These are phyloP conservation scores for Acipenser transmontanus DNA, from an alignment of 2,797 vertebrate species.

Conservation along the genomic window DNA sequence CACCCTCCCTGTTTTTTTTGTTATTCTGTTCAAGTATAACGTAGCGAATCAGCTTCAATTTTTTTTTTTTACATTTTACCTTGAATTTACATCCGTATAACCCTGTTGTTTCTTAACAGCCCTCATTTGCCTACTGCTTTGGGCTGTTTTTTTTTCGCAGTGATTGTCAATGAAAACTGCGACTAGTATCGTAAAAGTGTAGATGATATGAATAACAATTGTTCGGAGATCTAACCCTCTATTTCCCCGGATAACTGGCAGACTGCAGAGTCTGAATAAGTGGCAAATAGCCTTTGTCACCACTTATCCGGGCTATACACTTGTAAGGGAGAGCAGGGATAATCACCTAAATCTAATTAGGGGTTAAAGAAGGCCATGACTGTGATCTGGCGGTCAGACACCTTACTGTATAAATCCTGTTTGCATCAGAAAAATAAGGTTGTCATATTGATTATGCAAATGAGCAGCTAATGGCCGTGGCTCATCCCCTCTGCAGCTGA, in stretches of 20 bases:
- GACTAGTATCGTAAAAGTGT: constrained; percentile 60
- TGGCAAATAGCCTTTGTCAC: constrained; percentile 94
- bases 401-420: constrained; percentile 88
- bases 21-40: background rate
- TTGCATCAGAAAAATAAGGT: constrained; percentile 97
- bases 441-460: constrained; percentile 99
- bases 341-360: constrained; percentile 99
- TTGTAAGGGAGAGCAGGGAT: constrained; percentile 96
- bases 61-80: constrained; percentile 35
- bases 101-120: constrained; percentile 53
- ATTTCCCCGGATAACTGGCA: constrained; percentile 84
- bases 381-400: constrained; percentile 87
- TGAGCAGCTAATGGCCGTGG: constrained; percentile 69
- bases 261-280: constrained; percentile 68
- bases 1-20: background rate
- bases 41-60: constrained; percentile 12
- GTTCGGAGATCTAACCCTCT: constrained; percentile 68
- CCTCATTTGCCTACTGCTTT: constrained; percentile 61
- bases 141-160: constrained; percentile 55
- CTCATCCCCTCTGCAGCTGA: constrained; percentile 74
- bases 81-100: constrained; percentile 65
- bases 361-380: constrained; percentile 97
- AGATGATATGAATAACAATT: constrained; percentile 95
- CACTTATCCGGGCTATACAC: constrained; percentile 94
- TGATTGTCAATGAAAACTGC: constrained; percentile 44